These are phyloP conservation scores for Odontocolon sp. DNA, from an alignment of 2,888 invertebrate genomes.

Conservation along the genomic window DNA sequence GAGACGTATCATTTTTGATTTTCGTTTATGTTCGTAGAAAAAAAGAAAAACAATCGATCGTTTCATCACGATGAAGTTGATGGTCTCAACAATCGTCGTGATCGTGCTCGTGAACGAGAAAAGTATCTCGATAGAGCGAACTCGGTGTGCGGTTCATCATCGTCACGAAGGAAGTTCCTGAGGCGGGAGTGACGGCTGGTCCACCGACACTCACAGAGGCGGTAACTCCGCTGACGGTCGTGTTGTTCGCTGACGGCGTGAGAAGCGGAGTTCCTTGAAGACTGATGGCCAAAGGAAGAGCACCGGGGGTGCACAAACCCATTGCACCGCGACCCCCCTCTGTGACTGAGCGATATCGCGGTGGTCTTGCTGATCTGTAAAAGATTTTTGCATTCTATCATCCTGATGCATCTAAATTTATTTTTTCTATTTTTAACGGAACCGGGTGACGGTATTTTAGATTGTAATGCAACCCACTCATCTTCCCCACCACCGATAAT, in stretches of 20 bases:
- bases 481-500: not conserved
- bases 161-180: conserved; percentile 76
- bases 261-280: conserved; percentile 85
- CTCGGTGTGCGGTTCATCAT: conserved; percentile 71
- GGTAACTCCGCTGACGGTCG: conserved; percentile 28
- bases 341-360: conserved; percentile 87
- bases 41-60: not conserved
- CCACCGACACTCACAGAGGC: conserved; percentile 54
- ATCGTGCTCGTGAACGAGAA: conserved; percentile 68
- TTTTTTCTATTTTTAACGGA: no score
- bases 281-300: conserved; percentile 89
- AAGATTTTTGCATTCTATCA: not conserved
- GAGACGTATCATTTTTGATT: no score
- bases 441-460: not conserved
- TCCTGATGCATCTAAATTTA: no score
- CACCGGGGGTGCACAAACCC: conserved; percentile 87
- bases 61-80: not conserved
- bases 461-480: not conserved
- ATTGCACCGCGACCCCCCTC: conserved; percentile 86
- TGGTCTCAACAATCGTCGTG: conserved; percentile 48
- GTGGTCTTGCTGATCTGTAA: conserved; percentile 86
- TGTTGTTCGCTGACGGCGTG: conserved; percentile 64
- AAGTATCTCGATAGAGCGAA: conserved; percentile 70
- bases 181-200: conserved; percentile 70
- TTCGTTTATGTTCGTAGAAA: no score